These are phyloP conservation scores for Aurelia sp. DNA, from an alignment of 30 jellyfish, hydroid and myxozoan genomes.

Conservation along the genomic window DNA sequence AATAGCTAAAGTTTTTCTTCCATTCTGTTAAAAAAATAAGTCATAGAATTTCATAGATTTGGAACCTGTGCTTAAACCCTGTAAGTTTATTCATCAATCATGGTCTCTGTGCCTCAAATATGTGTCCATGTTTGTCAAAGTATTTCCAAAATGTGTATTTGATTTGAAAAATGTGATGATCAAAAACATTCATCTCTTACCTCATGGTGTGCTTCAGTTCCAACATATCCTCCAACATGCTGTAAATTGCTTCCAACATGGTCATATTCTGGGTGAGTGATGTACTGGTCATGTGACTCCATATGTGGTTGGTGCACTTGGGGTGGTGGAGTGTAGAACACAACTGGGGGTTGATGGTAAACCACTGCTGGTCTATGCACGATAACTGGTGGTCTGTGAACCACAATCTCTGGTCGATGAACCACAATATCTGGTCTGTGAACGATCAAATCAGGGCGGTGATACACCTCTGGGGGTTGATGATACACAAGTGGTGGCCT, in stretches of 20 bases:
- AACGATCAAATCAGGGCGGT: conserved; percentile 94
- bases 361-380: conserved; percentile 98
- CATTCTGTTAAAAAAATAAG: no score
- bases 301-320: conserved; percentile 87
- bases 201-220: conserved; percentile 64
- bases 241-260: conserved; percentile 90
- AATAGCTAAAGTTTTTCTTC: no score
- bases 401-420: conserved; percentile 94
- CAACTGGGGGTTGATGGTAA: conserved; percentile 99
- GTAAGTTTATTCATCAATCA: no score
- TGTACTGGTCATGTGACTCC: conserved; percentile 88
- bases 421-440: conserved; percentile 99
- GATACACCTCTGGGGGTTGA: conserved; percentile 96
- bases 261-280: conserved; percentile 78
- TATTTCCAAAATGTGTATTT: no score
- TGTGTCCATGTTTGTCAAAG: no score
- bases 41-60: no score
- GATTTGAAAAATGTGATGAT: no score
- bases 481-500: conserved; percentile 96
- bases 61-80: no score
- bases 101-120: no score
- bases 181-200: conserved; percentile 1
- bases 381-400: conserved; percentile 96
- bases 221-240: conserved; percentile 85
- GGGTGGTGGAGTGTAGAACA: conserved; percentile 97